Conservation (phyloP, 2,113 vertebrate genomes). For the Menura novaehollandiae region DNA sequence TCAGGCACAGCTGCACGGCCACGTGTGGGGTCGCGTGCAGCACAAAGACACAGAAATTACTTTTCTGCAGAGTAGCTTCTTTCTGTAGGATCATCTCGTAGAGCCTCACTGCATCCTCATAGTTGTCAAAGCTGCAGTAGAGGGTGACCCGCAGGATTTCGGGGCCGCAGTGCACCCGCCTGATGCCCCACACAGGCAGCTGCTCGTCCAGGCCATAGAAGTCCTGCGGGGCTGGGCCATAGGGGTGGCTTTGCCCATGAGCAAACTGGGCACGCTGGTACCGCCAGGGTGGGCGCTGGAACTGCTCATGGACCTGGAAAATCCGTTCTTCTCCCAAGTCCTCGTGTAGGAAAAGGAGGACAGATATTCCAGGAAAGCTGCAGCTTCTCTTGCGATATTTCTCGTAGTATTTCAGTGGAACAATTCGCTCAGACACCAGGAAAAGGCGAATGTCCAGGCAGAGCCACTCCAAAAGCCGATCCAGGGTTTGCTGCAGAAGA, state of each 20-base stretch:
- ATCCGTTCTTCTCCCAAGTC: conserved; percentile 84
- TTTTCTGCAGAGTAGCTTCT: conserved; percentile 75
- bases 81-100: conserved; percentile 87
- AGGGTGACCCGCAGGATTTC: conserved; percentile 87
- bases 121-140: conserved; percentile 87
- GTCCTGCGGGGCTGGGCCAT: conserved; percentile 73
- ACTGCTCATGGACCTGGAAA: conserved; percentile 79
- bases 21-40: conserved; percentile 54
- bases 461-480: conserved; percentile 80
- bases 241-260: conserved; percentile 18
- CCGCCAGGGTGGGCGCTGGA: conserved; percentile 87
- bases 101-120: conserved; percentile 83
- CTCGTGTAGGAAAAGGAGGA: conserved; percentile 87
- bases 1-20: conserved; percentile 85
- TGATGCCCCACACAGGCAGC: conserved; percentile 90
- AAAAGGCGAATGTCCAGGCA: conserved; percentile 82
- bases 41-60: conserved; percentile 79
- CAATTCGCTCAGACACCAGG: conserved; percentile 83
- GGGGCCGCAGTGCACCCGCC: conserved; percentile 76
- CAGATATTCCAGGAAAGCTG: conserved; percentile 83
- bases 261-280: conserved; percentile 72
- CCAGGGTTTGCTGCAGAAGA: conserved; percentile 83
- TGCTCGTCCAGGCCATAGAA: conserved; percentile 86
- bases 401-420: conserved; percentile 62
- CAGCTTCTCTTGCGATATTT: conserved; percentile 46